phyloP scores from a whole-genome alignment of 2,888 invertebrate species.

The Julus scandinavius region DNA sequence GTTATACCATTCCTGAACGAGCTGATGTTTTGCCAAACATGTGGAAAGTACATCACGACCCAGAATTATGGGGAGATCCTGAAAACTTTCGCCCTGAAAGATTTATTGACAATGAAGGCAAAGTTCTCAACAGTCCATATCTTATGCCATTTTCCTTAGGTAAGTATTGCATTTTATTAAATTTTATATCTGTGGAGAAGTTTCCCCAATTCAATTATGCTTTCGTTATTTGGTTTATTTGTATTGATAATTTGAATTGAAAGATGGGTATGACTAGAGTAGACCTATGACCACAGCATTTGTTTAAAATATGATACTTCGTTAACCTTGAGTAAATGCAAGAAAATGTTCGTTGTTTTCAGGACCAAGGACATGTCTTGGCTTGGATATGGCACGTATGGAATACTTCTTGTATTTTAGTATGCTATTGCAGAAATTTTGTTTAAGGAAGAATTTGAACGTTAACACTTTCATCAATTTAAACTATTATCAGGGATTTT shows the following conservation, averaged over 20 bases:
- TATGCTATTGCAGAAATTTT: conserved; percentile 42
- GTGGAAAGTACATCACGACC: conserved; percentile 40
- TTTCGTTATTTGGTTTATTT: too few relatives aligned
- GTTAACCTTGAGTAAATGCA: too few relatives aligned
- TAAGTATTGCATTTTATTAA: conserved; percentile 17
- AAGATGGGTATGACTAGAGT: background rate
- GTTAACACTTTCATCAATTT: background rate
- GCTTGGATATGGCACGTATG: conserved; percentile 19
- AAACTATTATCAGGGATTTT: too few relatives aligned
- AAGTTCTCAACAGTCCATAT: background rate
- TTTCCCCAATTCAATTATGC: too few relatives aligned
- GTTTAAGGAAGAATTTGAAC: background rate
- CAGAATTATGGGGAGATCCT: conserved; percentile 29
- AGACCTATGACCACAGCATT: background rate
- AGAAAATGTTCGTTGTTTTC: background rate
- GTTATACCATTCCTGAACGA: conserved; percentile 40
- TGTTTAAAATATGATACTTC: background rate
- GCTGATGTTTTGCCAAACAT: conserved; percentile 21
- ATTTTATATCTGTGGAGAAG: too few relatives aligned
- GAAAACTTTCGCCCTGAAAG: conserved; percentile 43
- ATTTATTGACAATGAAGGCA: background rate
- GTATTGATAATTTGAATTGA: background rate
- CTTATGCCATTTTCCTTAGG: conserved; percentile 38
- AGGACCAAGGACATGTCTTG: conserved; percentile 48
- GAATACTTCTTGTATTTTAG: conserved; percentile 47